Evolutionary conservation across 2,888 invertebrate species (phyloP), one percentile per base, ranked within the genome.

Genomic region (Bimastos eiseni): DNA sequence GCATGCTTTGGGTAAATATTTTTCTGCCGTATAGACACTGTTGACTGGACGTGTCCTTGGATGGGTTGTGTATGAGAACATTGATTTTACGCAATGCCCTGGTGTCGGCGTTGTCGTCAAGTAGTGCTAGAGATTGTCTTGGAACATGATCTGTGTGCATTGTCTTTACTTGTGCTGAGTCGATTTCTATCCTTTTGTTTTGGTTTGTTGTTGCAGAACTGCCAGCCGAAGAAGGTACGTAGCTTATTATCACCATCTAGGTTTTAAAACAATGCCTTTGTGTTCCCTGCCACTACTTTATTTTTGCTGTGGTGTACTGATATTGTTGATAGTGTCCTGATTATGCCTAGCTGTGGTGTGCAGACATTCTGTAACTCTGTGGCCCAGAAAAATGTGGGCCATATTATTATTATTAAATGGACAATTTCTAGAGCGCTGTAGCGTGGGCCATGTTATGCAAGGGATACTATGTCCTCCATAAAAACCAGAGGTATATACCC

Each of bases 141-240:
- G 4, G 49, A 4, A 17, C 21, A 21, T 15, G 49, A 49, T 49
- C 19, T 49, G 15, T 15, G 19, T 11, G 49, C 49, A 49, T 11
- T 49, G 49, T 17, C 19, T 49, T 21, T 89, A 84, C 90, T n/a
- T 41, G 92, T 91, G 91, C 95, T 49, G 49, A 21, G 6, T 24
- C 24, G 49, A 49, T 95, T 95, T 95, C 96, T 15, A 34, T 37
- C 15, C 34, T 37, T 88, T 37, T 24, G 38, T 88, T 38, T 49
- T 38, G 36, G 96, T 96, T 96, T 94, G 96, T 95, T 96, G 96
- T 97, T 98, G 95, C 97, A 99, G 99, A 99, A 97, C 96, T 99
- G 96, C 99, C 99, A 95, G 97, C 98, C 94, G 99, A 99, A 97
- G 99, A 99, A 97, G 98, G 98, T 98, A 95, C 96, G 97, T 96